phyloP scores from a whole-genome alignment of 2,113 vertebrate genomes.

The Microcebus griseorufus region DNA sequence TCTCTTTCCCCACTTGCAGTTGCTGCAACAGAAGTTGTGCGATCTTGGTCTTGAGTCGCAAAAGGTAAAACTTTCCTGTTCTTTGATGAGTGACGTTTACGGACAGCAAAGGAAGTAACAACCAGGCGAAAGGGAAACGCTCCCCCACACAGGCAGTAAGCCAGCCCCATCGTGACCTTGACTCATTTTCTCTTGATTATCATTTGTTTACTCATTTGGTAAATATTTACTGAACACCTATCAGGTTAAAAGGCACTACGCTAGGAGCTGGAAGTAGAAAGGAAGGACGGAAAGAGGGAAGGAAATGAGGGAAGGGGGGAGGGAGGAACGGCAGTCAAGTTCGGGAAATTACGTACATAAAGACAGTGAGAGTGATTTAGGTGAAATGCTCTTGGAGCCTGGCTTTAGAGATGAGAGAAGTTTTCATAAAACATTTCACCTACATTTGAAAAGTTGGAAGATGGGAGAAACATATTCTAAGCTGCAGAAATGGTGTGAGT shows the following conservation, averaged over 20 bases:
- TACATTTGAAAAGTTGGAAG: too few species aligned
- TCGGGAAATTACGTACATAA: neutral
- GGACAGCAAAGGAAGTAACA: neutral
- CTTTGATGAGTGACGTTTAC: neutral
- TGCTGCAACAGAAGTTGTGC: neutral
- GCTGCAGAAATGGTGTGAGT: neutral
- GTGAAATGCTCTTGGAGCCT: rapidly evolving
- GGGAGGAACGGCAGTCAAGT: neutral
- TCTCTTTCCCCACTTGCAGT: neutral
- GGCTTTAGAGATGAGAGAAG: neutral
- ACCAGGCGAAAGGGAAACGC: too few species aligned
- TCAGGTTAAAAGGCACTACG: neutral
- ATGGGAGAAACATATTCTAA: neutral
- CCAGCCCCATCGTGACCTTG: rapidly evolving
- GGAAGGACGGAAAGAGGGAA: too few species aligned
- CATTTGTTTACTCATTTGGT: neutral
- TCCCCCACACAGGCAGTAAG: neutral
- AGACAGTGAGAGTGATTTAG: rapidly evolving
- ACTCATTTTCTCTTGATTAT: neutral
- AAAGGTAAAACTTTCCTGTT: neutral
- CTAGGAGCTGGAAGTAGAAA: neutral
- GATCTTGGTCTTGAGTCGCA: neutral
- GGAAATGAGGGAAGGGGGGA: rapidly evolving
- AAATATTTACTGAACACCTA: neutral
- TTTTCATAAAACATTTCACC: neutral